Evolutionary conservation across 2,797 vertebrate genomes (phyloP).

Genomic region (Cercopithecus hamlyni): DNA sequence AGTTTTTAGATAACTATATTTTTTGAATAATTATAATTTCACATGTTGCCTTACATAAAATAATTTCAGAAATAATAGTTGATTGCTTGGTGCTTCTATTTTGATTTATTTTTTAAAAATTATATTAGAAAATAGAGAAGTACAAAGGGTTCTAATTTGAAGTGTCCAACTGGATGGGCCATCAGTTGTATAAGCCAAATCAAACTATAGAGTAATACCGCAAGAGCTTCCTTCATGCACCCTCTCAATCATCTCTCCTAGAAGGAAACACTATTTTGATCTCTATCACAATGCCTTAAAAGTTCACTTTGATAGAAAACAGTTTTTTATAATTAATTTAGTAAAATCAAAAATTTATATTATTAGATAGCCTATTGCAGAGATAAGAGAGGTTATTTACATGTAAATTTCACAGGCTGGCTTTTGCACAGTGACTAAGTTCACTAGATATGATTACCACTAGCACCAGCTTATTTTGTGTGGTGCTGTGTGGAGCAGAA

Average conservation of each 20-base stretch:
- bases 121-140: neutral
- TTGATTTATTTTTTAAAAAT: neutral
- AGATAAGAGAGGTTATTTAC: slow-evolving; percentile 12
- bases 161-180: neutral
- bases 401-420: neutral
- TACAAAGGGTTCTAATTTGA: neutral
- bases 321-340: slow-evolving; percentile 15
- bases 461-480: slow-evolving; percentile 15
- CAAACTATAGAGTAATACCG: neutral
- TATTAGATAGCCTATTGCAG: neutral
- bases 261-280: neutral
- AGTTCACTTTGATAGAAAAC: neutral
- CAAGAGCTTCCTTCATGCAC: neutral
- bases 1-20: neutral
- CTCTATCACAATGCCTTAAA: neutral
- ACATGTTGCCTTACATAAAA: neutral
- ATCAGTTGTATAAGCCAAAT: neutral
- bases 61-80: neutral
- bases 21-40: neutral
- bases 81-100: neutral
- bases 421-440: slow-evolving; percentile 28
- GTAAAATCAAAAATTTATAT: slow-evolving; percentile 11
- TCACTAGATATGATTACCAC: slow-evolving; percentile 29
- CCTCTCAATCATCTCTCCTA: neutral
- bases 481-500: slow-evolving; percentile 46